These are phyloP conservation scores for Myanophis thanlyinensis DNA, from an alignment of 2,113 vertebrate genomes.

Conservation along the genomic window DNA sequence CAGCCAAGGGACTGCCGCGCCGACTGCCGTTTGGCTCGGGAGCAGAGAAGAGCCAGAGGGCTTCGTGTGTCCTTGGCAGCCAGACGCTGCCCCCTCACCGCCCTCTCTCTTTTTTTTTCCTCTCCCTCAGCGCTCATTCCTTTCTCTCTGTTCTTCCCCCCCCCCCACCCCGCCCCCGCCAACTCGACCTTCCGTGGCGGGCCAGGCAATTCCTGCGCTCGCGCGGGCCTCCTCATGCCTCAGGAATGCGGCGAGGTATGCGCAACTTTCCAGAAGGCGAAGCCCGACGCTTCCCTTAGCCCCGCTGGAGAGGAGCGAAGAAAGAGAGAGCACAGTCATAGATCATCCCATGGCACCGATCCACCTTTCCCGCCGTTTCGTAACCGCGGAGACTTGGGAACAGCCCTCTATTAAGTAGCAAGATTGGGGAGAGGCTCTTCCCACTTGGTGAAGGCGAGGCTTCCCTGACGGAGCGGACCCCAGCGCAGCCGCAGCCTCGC, in stretches of 20 bases:
- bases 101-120: not conserved
- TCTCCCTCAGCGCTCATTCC: not conserved
- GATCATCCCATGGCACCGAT: slow-evolving; percentile 76
- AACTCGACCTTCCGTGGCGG: not conserved
- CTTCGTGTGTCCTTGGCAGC: slow-evolving; percentile 2
- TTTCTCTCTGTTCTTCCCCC: too few species aligned
- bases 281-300: slow-evolving; percentile 65
- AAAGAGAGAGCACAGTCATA: slow-evolving; percentile 64
- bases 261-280: slow-evolving; percentile 80
- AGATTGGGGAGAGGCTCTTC: slow-evolving; percentile 78
- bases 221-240: slow-evolving; percentile 77
- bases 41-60: not conserved
- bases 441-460: slow-evolving; percentile 83
- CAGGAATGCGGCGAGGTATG: slow-evolving; percentile 84
- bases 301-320: slow-evolving; percentile 65
- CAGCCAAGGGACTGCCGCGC: not conserved
- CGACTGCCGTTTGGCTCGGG: slow-evolving; percentile 16
- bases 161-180: not conserved
- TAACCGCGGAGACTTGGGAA: slow-evolving; percentile 83
- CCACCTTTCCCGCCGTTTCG: slow-evolving; percentile 83
- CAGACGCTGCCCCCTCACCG: not conserved
- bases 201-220: slow-evolving; percentile 60
- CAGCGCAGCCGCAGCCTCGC: slow-evolving; percentile 35
- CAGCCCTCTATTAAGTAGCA: slow-evolving; percentile 95
- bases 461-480: slow-evolving; percentile 69